Evolutionary conservation across 2,113 vertebrate species (phyloP), one percentile per base, ranked within the genome.

Genomic region (Sporophila hypoxantha): DNA sequence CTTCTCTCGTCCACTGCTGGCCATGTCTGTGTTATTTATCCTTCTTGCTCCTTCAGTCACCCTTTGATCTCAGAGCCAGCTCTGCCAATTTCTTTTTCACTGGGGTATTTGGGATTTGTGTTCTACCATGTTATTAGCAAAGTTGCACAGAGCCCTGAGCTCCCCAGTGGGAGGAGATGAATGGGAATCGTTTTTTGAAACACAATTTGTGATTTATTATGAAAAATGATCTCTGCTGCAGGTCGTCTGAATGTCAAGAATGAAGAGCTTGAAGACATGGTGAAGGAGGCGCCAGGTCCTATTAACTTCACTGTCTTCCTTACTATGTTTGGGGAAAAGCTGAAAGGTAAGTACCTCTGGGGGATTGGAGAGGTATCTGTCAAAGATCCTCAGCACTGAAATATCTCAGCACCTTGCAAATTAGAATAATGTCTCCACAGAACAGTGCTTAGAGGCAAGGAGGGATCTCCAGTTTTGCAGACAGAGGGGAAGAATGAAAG

Each of bases 281-380:
- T 98, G 92, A 98, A 98, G 88, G 98, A 98, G 92, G 98, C 98
- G 20, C 95, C 98, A 0, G 98, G 98, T 39, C 96, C 98, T 67
- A 98, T 99, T 93, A 99, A 98, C 96, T 99, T 99, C 93, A 99
- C 98, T 9, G 96, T 98, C 94, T 98, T 99, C 94, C 96, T 97
- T 30, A 97, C 98, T 17, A 99, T 99, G 98, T 98, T 98, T 85
- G 98, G 98, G 68, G 98, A 99, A 96, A 99, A 99, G 91, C 97
- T 99, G 76, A 99, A 98, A 97, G 98, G 98, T 98, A 73, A 95
- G 96, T n/a, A 79, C 83, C 92, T 92, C 65, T 91, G 89, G 90
- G 88, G 92, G 14, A 17, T 94, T 95, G 91, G 94, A 95, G 88
- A 94, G 88, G 70, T 89, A 95, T 95, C 94, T 95, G 85, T 94